Evolutionary conservation across 2,113 vertebrate species (phyloP).

Genomic region (Mastomys coucha): DNA sequence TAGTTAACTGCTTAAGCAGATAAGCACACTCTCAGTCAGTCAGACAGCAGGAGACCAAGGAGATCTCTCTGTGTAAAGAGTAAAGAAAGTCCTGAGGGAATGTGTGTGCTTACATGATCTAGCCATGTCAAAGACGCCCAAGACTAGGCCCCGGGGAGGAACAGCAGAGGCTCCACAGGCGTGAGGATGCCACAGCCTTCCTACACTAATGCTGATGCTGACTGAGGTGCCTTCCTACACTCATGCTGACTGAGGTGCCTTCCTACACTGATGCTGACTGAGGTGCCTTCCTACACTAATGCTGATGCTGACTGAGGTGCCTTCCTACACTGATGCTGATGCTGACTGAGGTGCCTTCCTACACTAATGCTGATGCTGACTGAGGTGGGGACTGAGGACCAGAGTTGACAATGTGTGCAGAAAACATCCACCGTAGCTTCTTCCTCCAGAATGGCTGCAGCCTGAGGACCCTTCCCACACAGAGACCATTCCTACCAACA

Average conservation of each 20-base stretch:
- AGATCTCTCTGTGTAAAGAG: neutral
- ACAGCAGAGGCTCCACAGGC: neutral
- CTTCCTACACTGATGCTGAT: neutral
- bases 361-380: too few species aligned
- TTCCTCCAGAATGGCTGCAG: neutral
- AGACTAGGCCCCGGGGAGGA: neutral
- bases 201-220: too few species aligned
- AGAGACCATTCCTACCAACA: neutral
- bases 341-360: too few species aligned
- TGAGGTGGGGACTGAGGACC: neutral
- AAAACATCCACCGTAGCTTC: neutral
- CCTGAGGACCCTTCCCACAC: neutral
- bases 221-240: neutral
- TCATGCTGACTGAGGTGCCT: too few species aligned
- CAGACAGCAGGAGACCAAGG: neutral
- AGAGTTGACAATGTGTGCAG: neutral
- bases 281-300: neutral
- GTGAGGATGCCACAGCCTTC: neutral
- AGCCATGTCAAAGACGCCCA: neutral
- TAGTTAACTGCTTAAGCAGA: neutral
- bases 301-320: too few species aligned
- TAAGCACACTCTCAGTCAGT: neutral
- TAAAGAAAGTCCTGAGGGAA: neutral
- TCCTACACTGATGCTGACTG: neutral
- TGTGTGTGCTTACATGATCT: neutral